Evolutionary conservation across 1,140 invertebrate genomes (phyloP), one percentile per base, ranked within the genome.

Genomic region (Galleria mellonella): DNA sequence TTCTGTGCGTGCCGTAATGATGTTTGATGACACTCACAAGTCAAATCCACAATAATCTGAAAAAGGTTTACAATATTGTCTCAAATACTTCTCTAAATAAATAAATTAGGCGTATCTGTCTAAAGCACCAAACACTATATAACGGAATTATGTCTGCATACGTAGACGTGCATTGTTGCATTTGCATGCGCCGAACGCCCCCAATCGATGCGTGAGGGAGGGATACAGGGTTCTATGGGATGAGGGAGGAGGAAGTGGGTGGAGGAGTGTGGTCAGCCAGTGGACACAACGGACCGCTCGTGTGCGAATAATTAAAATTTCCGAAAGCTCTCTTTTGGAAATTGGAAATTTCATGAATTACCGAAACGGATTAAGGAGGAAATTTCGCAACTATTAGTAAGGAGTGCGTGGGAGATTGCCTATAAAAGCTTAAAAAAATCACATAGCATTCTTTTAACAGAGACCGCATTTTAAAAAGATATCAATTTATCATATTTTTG

Each of bases 171-270:
- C 53, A 58, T 51, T 56, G 56, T 6, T 72, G 68, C 71, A 72
- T 74, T 74, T 74, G 71, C 68, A 72, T 72, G 62, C 64, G 53
- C 59, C 51, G 55, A 23, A 23, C 17, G 50, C 45, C 38, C 27
- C 52, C 65, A 74, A 74, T 74, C 71, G 71, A 74, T 74, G 71
- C 58, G 55, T 64, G 41, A 13, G 43, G 55, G 57, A 37, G 38
- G 7, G 14, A 39, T 17, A 9, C 13, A 12, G 36, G 11, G 33
- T 41, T 12, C 45, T 13, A 35, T 35, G 39, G 33, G 2, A 23
- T 31, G 42, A 7, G 29, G 9, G 32, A 3, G 33, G 30, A 27
- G 45, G 14, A 35, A 37, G 40, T 49, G 60, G 36, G 10, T 29
- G 40, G 40, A n/a, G 36, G 30, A 36, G 32, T 29, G 12, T 35